A percentile compares a stretch with the other conserved stretches of the same genome.
These are phyloP conservation scores for Corvus moneduloides DNA, from an alignment of 2,113 vertebrate species.

Conservation along the genomic window DNA sequence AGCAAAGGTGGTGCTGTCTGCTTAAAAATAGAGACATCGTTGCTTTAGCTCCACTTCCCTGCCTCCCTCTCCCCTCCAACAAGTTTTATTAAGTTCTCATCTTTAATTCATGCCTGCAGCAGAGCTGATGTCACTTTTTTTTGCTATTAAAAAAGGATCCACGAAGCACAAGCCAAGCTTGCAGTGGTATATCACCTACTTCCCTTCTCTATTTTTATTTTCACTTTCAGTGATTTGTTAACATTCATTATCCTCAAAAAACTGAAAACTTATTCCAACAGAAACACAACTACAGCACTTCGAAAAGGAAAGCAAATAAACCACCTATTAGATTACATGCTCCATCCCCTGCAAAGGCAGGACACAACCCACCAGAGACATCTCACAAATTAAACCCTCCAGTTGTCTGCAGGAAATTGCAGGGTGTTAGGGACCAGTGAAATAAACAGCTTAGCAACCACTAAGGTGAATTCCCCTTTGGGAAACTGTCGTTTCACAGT, in stretches of 20 bases:
- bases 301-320: constrained; percentile 16
- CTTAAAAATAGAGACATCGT: constrained; percentile 69
- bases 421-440: background rate
- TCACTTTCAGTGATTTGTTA: constrained; percentile 36
- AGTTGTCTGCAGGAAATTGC: background rate
- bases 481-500: background rate
- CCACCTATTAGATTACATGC: background rate
- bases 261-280: background rate
- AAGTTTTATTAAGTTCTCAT: constrained; percentile 75
- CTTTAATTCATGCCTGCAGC: constrained; percentile 72
- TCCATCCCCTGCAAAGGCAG: background rate
- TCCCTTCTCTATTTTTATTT: constrained; percentile 38
- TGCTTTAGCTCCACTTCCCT: constrained; percentile 11
- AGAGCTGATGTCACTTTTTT: constrained; percentile 64
- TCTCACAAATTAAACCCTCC: background rate
- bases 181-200: constrained; percentile 34
- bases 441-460: background rate
- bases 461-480: background rate
- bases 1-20: constrained; percentile 74
- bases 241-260: constrained; percentile 20
- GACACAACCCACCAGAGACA: background rate
- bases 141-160: constrained; percentile 41
- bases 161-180: constrained; percentile 20
- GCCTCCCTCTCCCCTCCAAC: constrained; percentile 31
- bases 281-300: background rate